These are phyloP conservation scores for Fukomys damarensis DNA, from an alignment of 2,113 vertebrate species.

Conservation along the genomic window DNA sequence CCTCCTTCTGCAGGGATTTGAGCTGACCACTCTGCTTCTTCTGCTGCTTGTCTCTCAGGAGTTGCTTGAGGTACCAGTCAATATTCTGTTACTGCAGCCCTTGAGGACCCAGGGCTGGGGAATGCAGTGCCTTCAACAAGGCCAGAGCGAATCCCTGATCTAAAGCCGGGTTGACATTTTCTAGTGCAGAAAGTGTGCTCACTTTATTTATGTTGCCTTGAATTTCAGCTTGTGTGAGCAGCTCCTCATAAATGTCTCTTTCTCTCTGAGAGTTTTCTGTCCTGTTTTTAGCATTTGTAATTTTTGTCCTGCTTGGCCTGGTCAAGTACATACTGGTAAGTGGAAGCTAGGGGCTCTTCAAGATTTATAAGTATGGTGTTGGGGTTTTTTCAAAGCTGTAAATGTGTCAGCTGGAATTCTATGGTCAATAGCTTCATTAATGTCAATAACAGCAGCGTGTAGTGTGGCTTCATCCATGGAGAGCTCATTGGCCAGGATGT, in stretches of 20 bases:
- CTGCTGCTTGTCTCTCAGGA: too few relatives aligned
- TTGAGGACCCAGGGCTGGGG: too few relatives aligned
- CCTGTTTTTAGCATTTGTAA: slow-evolving; percentile 94
- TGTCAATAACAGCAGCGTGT: slow-evolving; percentile 98
- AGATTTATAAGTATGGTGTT: slow-evolving; percentile 97
- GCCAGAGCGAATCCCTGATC: too few relatives aligned
- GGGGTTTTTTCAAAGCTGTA: slow-evolving; percentile 93
- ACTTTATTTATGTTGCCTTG: slow-evolving; percentile 98
- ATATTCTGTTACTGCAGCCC: too few relatives aligned
- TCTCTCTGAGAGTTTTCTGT: slow-evolving; percentile 92
- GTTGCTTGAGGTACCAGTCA: too few relatives aligned
- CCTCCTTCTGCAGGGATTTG: too few relatives aligned
- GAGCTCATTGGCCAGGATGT: slow-evolving; percentile 97
- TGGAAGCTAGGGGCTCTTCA: slow-evolving; percentile 84
- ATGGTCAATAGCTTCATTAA: slow-evolving; percentile 96
- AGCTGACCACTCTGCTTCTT: too few relatives aligned
- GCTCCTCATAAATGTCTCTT: slow-evolving; percentile 96
- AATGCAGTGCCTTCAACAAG: too few relatives aligned
- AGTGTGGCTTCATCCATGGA: slow-evolving; percentile 98
- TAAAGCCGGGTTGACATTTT: too few relatives aligned
- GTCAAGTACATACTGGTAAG: slow-evolving; percentile 93
- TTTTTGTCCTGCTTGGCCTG: slow-evolving; percentile 95
- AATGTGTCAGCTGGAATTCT: slow-evolving; percentile 92
- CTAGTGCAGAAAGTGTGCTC: too few relatives aligned
- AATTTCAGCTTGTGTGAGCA: slow-evolving; percentile 98